A percentile compares a stretch with the other conserved stretches of the same genome.
phyloP scores from a whole-genome alignment of 2,888 invertebrate species.

The Dynastes maya region DNA sequence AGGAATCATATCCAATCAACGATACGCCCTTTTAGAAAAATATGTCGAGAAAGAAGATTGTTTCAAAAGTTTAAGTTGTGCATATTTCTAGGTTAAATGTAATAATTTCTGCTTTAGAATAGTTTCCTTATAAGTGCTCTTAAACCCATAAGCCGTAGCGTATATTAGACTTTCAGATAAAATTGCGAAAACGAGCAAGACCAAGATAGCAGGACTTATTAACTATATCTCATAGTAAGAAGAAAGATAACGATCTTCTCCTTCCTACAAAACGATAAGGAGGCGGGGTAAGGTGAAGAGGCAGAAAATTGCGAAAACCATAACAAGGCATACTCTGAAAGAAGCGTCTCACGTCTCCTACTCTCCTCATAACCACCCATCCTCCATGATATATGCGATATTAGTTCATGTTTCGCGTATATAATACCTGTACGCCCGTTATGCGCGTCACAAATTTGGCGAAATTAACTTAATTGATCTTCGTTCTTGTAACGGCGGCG shows the following conservation, averaged over 20 bases:
- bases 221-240: background rate
- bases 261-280: background rate
- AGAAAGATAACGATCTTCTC: constrained; percentile 12
- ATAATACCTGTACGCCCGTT: constrained; percentile 5
- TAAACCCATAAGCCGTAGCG: too few relatives aligned
- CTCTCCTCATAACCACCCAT: constrained; percentile 4
- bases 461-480: constrained; percentile 47
- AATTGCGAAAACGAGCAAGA: background rate
- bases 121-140: too few relatives aligned
- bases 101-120: too few relatives aligned
- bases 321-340: constrained; percentile 48
- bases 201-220: too few relatives aligned
- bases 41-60: too few relatives aligned
- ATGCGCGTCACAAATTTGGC: constrained; percentile 46
- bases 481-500: constrained; percentile 14
- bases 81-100: too few relatives aligned
- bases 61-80: too few relatives aligned
- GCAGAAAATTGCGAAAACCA: constrained; percentile 46
- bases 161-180: background rate
- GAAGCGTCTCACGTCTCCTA: background rate
- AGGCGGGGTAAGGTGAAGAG: constrained; percentile 3
- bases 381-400: constrained; percentile 53
- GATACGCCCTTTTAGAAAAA: too few relatives aligned
- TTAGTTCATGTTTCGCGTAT: constrained; percentile 48
- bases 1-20: too few relatives aligned